A percentile compares a stretch with the other conserved stretches of the same genome.
Evolutionary conservation across 2,113 vertebrate species (phyloP).

Genomic region (Ceyx margarethae): DNA sequence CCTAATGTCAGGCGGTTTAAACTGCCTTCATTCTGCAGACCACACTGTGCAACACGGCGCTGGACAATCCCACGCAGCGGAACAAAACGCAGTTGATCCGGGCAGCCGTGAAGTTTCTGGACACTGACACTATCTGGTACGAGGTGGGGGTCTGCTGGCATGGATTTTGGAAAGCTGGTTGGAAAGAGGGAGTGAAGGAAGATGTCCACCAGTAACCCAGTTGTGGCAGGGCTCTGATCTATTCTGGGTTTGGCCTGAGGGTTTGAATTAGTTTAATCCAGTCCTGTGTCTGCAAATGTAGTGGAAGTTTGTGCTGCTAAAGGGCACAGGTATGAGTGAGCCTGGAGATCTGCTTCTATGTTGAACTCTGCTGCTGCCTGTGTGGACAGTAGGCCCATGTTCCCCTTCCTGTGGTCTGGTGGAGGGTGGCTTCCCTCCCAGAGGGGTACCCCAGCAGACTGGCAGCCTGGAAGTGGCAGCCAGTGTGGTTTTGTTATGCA

Average conservation of each 20-base stretch:
- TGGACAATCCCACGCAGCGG: conserved; percentile 92
- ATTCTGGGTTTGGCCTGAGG: neutral
- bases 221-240: neutral
- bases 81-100: conserved; percentile 85
- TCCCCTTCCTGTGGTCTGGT: neutral
- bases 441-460: neutral
- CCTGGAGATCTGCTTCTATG: neutral
- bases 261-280: neutral
- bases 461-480: neutral
- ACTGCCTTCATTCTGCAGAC: conserved; percentile 76
- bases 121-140: conserved; percentile 95
- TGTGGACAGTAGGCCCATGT: neutral
- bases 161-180: neutral
- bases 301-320: neutral
- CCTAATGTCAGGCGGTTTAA: neutral
- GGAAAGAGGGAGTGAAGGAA: neutral
- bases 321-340: neutral
- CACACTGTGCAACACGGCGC: conserved; percentile 91
- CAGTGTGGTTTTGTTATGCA: conserved; percentile 12
- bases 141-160: neutral
- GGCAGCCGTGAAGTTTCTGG: conserved; percentile 90
- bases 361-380: neutral
- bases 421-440: neutral
- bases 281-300: neutral
- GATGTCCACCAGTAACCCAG: neutral